phyloP scores from a whole-genome alignment of 2,113 vertebrate species.

The Hucho hucho region DNA sequence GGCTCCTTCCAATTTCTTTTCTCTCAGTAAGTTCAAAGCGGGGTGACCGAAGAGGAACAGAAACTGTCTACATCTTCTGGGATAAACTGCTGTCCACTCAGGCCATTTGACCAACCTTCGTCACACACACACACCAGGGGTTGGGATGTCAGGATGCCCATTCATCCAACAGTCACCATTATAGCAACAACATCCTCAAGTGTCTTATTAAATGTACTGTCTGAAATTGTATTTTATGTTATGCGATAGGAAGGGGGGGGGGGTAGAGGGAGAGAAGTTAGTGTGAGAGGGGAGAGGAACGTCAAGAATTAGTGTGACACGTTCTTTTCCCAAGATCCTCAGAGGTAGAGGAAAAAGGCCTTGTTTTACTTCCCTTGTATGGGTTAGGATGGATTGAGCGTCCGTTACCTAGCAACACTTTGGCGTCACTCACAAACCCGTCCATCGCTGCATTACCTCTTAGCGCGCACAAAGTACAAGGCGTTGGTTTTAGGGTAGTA shows the following conservation, averaged over 20 bases:
- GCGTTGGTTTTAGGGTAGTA: constrained; percentile 99
- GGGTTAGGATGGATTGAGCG: constrained; percentile 26
- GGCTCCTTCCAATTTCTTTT: not conserved
- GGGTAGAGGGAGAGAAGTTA: constrained; percentile 39
- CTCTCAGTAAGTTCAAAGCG: constrained; percentile 28
- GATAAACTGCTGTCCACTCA: constrained; percentile 33
- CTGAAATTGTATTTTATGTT: constrained; percentile 54
- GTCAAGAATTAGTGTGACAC: constrained; percentile 50
- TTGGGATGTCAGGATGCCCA: too few relatives aligned
- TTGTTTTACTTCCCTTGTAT: constrained; percentile 62
- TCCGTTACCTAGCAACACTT: constrained; percentile 8
- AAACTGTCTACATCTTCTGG: constrained; percentile 32
- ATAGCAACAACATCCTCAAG: not conserved
- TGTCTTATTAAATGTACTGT: constrained; percentile 52
- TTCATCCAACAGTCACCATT: too few relatives aligned
- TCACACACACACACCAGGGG: constrained; percentile 30
- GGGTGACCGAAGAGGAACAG: constrained; percentile 35
- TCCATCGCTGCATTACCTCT: constrained; percentile 85
- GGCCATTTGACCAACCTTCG: constrained; percentile 25
- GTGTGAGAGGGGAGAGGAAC: constrained; percentile 60
- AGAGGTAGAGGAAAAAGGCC: constrained; percentile 61
- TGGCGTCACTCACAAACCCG: not conserved
- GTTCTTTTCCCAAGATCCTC: constrained; percentile 51
- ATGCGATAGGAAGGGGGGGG: constrained; percentile 41
- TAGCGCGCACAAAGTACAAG: constrained; percentile 99